Base-by-base conservation (phyloP, 2,113 vertebrate genomes). In the Syngnathus scovelli region DNA sequence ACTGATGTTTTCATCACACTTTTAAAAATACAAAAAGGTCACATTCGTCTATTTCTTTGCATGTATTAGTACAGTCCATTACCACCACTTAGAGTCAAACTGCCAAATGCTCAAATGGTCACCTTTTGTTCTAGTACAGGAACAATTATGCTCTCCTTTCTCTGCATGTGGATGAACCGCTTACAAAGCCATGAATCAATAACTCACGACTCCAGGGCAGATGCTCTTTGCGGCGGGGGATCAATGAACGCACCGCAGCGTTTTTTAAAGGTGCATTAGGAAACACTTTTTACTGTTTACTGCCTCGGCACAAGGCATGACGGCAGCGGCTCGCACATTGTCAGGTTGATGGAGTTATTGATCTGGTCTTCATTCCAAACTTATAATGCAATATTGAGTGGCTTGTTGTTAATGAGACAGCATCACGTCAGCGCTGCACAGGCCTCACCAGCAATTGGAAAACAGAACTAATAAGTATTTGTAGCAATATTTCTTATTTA, bases 181-280 rank as follows among this genome's bases (percentile, higher is more conserved):
- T 65, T 55, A 23, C 52, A 44, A 61, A 59, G 59, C 7, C 43
- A 49, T 9, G 37, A 54, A 74, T 78, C 76, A 48, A 67, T 74
- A 43, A 0, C n/a, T 64, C 9, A 43, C 41, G 60, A 74, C 60
- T 64, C 41, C 27, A 39, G 58, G 48, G 49, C 21, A 71, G 68
- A 61, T 33, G 64, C 64, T 69, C 60, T 68, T 21, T 65, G 46
- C 60, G 66, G 62, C 49, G 39, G 54, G 36, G 27, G 69, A 77
- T 83, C 74, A 65, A 79, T 83, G 70, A 66, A 75, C 48, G 65
- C 61, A 55, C 68, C 59, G 16, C 19, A 27, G 43, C 54, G 61
- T 44, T 67, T 78, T 51, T 77, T 80, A 78, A 81, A 78, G 66
- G 36, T 38, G 37, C 83, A 78, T 82, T 82, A 82, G 67, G 61